Conservation (phyloP, 2,888 invertebrate species). For the Cheilosia variabilis region DNA sequence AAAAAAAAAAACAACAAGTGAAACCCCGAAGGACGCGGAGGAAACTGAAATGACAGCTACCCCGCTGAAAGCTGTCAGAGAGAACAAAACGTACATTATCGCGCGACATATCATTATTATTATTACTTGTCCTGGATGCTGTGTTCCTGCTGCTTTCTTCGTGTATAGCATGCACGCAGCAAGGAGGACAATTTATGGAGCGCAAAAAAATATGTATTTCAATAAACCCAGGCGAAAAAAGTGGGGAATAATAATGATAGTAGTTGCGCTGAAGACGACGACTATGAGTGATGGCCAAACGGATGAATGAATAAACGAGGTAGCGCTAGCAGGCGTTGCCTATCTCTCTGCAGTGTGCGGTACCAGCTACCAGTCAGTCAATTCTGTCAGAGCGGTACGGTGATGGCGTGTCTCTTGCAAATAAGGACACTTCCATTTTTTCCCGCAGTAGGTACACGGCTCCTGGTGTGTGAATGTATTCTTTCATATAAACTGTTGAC, state of each 20-base stretch:
- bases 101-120: constrained; percentile 75
- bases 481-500: constrained; percentile 45
- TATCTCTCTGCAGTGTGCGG: constrained; percentile 49
- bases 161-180: constrained; percentile 43
- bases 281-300: constrained; percentile 61
- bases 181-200: constrained; percentile 4
- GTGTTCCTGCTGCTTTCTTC: constrained; percentile 56
- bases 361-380: constrained; percentile 57
- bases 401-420: constrained; percentile 55
- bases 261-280: constrained; percentile 51
- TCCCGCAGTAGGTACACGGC: neutral
- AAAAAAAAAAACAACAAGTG: constrained; percentile 3
- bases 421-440: constrained; percentile 54
- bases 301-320: constrained; percentile 54
- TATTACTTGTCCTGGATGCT: constrained; percentile 67
- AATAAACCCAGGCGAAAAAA: constrained; percentile 53
- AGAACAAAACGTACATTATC: constrained; percentile 75
- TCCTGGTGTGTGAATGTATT: constrained; percentile 26
- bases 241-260: constrained; percentile 63
- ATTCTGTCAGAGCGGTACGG: constrained; percentile 45
- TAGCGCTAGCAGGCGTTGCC: constrained; percentile 45
- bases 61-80: constrained; percentile 73
- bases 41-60: constrained; percentile 71
- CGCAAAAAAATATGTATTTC: constrained; percentile 45
- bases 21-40: constrained; percentile 59